Conservation (phyloP, 2,797 vertebrate species). For the Amblyraja radiata region DNA sequence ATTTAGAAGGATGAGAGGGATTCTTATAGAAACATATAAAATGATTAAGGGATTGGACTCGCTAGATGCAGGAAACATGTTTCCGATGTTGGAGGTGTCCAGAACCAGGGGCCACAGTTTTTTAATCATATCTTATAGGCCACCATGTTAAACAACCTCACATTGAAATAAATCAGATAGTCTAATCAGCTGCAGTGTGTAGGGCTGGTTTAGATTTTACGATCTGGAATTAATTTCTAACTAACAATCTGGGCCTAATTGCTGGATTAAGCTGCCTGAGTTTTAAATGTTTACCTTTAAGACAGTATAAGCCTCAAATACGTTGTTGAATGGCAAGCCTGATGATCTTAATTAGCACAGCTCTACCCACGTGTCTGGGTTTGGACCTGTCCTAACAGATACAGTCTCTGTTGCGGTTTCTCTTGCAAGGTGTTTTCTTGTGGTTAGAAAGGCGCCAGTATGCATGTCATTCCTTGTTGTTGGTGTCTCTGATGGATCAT, state of each 20-base stretch:
- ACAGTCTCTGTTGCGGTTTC: background rate
- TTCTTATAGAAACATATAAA: too few relatives aligned
- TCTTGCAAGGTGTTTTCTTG: background rate
- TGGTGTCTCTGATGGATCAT: too few relatives aligned
- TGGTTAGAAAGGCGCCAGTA: too few relatives aligned
- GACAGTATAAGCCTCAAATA: conserved; percentile 4
- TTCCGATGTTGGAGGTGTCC: too few relatives aligned
- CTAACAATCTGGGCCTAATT: background rate
- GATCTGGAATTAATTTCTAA: background rate
- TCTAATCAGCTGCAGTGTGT: background rate
- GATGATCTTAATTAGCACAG: background rate
- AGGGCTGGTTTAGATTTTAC: background rate
- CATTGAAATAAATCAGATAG: background rate
- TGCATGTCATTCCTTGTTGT: too few relatives aligned
- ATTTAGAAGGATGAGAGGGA: too few relatives aligned
- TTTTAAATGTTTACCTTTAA: conserved; percentile 1
- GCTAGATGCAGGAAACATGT: too few relatives aligned
- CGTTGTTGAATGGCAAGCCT: background rate
- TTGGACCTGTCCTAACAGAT: background rate
- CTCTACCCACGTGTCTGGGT: background rate
- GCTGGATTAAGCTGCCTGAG: background rate
- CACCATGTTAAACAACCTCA: background rate
- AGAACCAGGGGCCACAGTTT: too few relatives aligned
- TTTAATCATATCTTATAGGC: background rate
- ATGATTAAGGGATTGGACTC: too few relatives aligned